Percentiles rank a stretch among this genome's conserved stretches.
phyloP scores from a whole-genome alignment of 2,888 invertebrate species.

The Rugalucina vietnamica region DNA sequence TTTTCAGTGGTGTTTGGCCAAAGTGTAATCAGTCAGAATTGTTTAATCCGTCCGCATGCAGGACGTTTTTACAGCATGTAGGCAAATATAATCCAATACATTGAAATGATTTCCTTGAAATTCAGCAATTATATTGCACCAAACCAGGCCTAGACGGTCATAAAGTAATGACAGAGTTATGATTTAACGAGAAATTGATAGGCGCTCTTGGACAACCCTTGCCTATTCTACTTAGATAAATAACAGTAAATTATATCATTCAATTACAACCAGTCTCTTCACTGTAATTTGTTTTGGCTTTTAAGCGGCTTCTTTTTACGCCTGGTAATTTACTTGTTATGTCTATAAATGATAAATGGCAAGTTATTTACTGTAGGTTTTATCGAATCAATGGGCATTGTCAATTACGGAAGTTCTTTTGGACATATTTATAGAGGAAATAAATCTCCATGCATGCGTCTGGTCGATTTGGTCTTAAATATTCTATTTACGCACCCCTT shows the following conservation, averaged over 20 bases:
- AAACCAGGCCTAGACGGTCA: neutral
- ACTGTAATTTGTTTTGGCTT: constrained; percentile 25
- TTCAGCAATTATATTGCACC: no score
- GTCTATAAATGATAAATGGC: constrained; percentile 32
- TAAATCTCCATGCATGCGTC: neutral
- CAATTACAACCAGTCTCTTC: neutral
- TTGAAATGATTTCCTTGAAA: no score
- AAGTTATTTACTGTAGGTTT: constrained; percentile 9
- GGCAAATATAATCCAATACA: no score
- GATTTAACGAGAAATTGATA: constrained; percentile 12
- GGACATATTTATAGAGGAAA: neutral
- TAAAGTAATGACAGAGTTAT: neutral
- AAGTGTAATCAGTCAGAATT: no score
- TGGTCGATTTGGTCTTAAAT: no score
- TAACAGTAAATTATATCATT: constrained; percentile 3
- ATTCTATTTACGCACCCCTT: no score
- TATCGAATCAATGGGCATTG: constrained; percentile 22
- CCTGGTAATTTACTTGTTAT: constrained; percentile 42
- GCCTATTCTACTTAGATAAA: neutral
- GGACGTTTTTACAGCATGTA: no score
- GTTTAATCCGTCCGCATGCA: no score
- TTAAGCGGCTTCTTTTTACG: constrained; percentile 45
- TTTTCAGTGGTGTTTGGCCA: no score
- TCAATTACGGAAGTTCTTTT: neutral
- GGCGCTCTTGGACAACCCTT: neutral